phyloP scores from a whole-genome alignment of 1,140 invertebrate genomes.

The Capitella teleta region DNA sequence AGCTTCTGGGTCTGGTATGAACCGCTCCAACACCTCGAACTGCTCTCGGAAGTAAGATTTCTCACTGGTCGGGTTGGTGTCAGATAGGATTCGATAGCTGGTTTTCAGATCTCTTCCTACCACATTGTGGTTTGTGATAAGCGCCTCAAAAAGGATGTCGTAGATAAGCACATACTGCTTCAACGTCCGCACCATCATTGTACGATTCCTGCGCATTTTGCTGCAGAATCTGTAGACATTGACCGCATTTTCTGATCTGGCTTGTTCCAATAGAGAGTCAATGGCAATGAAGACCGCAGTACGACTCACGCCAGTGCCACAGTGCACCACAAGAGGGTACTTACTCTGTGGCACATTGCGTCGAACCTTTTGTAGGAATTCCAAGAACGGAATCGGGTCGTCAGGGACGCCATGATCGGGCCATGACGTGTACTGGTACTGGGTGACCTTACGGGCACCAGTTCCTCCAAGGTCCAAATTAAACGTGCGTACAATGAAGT shows the following conservation, averaged over 20 bases:
- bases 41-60: slow-evolving; percentile 31
- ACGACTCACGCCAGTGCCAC: slow-evolving; percentile 51
- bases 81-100: slow-evolving; percentile 22
- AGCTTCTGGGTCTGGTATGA: slow-evolving; percentile 18
- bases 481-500: slow-evolving; percentile 25
- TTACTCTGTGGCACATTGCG: slow-evolving; percentile 17
- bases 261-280: slow-evolving; percentile 30
- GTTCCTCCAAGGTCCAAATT: slow-evolving; percentile 11
- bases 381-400: slow-evolving; percentile 92
- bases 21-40: slow-evolving; percentile 25
- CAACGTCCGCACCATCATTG: slow-evolving; percentile 32
- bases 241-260: slow-evolving; percentile 26
- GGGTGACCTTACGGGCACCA: slow-evolving; percentile 15
- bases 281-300: slow-evolving; percentile 36
- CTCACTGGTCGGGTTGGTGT: slow-evolving; percentile 23
- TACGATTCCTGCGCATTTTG: slow-evolving; percentile 27
- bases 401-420: slow-evolving; percentile 96
- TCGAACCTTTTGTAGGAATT: slow-evolving; percentile 79
- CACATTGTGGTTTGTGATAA: slow-evolving; percentile 21
- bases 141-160: slow-evolving; percentile 32
- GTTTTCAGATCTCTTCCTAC: slow-evolving; percentile 23
- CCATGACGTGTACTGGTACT: slow-evolving; percentile 94
- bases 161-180: slow-evolving; percentile 39
- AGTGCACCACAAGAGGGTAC: slow-evolving; percentile 91
- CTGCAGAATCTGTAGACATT: slow-evolving; percentile 30